Conservation (phyloP, 2,888 invertebrate genomes). For the Amphipoea lucens region DNA sequence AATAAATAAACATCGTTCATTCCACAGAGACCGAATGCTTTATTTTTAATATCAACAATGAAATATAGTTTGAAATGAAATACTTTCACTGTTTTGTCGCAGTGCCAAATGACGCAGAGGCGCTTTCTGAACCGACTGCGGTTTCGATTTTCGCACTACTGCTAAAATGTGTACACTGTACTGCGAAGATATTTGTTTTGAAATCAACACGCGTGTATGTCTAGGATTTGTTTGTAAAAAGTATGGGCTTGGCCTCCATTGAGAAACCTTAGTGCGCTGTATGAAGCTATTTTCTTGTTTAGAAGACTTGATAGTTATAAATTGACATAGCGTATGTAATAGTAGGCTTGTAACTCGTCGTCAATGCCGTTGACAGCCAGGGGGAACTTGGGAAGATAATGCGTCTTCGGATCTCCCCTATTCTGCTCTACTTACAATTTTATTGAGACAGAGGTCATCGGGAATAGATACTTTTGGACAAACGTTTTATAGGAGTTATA, state of each 20-base stretch:
- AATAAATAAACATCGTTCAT: constrained; percentile 33
- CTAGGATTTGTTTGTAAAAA: constrained; percentile 22
- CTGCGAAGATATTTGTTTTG: constrained; percentile 28
- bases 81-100: constrained; percentile 58
- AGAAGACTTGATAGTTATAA: constrained; percentile 7
- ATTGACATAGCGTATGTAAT: constrained; percentile 26
- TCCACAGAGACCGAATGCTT: not conserved
- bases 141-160: constrained; percentile 36
- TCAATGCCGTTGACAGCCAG: constrained; percentile 13
- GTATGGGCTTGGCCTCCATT: constrained; percentile 15
- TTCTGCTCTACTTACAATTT: constrained; percentile 2
- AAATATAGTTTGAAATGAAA: constrained; percentile 37
- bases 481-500: constrained; percentile 1
- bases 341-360: constrained; percentile 29
- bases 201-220: constrained; percentile 8
- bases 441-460: constrained; percentile 14
- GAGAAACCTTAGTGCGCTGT: constrained; percentile 16
- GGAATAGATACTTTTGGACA: not conserved
- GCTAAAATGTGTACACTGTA: constrained; percentile 14
- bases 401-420: constrained; percentile 1
- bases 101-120: constrained; percentile 52
- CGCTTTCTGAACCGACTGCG: constrained; percentile 20
- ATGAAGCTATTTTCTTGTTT: constrained; percentile 14
- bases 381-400: constrained; percentile 1
- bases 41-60: constrained; percentile 17